Evolutionary conservation across 2,888 invertebrate genomes (phyloP).

Genomic region (Athalia cordata): DNA sequence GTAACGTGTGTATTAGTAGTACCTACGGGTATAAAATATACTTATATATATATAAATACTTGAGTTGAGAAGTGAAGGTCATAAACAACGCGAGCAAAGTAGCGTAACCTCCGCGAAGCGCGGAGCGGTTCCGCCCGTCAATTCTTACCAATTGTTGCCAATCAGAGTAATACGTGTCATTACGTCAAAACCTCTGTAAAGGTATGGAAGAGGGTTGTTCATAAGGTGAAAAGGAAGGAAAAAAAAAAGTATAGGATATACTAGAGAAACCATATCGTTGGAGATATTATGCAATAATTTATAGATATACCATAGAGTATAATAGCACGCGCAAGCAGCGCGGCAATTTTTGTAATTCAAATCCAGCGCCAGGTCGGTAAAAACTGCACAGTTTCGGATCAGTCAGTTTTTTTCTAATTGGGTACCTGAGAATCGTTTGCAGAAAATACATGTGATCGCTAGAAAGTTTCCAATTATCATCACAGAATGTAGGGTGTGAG

Average conservation of each 20-base stretch:
- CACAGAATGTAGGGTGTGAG: too few relatives aligned
- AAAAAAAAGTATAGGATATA: conserved; percentile 51
- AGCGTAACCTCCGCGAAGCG: conserved; percentile 67
- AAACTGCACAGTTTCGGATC: too few relatives aligned
- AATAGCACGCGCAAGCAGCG: too few relatives aligned
- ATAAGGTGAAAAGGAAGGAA: conserved; percentile 46
- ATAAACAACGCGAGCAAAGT: conserved; percentile 70
- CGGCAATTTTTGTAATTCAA: too few relatives aligned
- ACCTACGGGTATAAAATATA: neutral
- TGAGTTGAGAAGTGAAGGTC: conserved; percentile 60
- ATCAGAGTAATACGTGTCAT: conserved; percentile 71
- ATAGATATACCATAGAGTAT: too few relatives aligned
- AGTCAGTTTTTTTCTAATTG: too few relatives aligned
- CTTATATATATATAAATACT: neutral
- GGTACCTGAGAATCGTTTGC: too few relatives aligned
- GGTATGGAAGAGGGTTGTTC: conserved; percentile 49
- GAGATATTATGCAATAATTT: too few relatives aligned
- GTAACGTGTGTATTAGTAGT: neutral
- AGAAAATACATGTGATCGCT: too few relatives aligned
- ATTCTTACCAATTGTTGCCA: conserved; percentile 72
- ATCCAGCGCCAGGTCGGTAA: too few relatives aligned
- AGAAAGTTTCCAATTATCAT: too few relatives aligned
- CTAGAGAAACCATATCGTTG: neutral
- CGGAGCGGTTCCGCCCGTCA: conserved; percentile 68
- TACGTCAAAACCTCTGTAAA: conserved; percentile 55